phyloP scores from a whole-genome alignment of 1,140 invertebrate genomes.

The Harpegnathos saltator region DNA sequence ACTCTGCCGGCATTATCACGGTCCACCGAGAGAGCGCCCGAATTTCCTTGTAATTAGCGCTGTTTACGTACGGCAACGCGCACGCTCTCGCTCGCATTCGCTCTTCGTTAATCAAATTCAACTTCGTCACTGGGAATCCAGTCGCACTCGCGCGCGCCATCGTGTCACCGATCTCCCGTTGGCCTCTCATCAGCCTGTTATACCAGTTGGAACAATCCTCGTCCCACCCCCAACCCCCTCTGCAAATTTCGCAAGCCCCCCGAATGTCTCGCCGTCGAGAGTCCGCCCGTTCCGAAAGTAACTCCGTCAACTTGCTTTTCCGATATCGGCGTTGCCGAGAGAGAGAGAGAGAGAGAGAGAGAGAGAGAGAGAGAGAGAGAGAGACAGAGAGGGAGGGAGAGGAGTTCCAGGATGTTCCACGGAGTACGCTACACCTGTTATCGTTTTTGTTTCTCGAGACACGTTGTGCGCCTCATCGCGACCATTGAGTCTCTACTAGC shows the following conservation, averaged over 20 bases:
- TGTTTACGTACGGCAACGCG: conserved; percentile 71
- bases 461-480: too few species aligned
- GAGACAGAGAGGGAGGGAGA: too few species aligned
- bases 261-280: conserved; percentile 15
- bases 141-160: background rate
- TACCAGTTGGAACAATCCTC: conserved; percentile 42
- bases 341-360: too few species aligned
- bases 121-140: conserved; percentile 58
- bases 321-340: too few species aligned
- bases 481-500: too few species aligned
- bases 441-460: too few species aligned
- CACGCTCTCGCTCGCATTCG: background rate
- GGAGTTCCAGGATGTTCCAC: too few species aligned
- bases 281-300: too few species aligned
- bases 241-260: conserved; percentile 8
- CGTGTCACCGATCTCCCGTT: conserved; percentile 61
- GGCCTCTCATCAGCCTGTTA: conserved; percentile 19
- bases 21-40: background rate
- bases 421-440: too few species aligned
- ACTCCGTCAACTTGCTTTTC: too few species aligned
- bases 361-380: too few species aligned
- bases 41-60: conserved; percentile 73
- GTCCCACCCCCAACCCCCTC: conserved; percentile 21
- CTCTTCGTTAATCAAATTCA: conserved; percentile 75
- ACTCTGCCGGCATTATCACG: conserved; percentile 22